Evolutionary conservation across 2,888 invertebrate species (phyloP), one percentile per base, ranked within the genome.

Genomic region (Oscheius myriophilus): DNA sequence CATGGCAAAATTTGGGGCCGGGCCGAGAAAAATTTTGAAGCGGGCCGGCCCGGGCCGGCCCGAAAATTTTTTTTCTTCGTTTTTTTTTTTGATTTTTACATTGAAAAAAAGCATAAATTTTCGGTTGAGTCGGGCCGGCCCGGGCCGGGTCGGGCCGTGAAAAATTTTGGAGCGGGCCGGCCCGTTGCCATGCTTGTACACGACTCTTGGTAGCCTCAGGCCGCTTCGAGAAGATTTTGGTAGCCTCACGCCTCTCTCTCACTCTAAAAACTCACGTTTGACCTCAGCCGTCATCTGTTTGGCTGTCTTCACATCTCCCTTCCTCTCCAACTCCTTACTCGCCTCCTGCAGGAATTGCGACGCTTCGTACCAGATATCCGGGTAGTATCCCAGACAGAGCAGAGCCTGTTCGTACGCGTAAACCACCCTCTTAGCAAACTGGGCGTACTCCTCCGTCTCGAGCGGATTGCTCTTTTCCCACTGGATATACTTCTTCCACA

Each of bases 391-490:
- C 1, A 68, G 55, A 85, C 97, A 97, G 53, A 99, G 89, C 57
- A 99, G 89, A 82, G 96, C 95, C 88, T 99, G 97, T 87, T 98
- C 98, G 75, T 97, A 95, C 0, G 97, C 96, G 90, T n/a, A 18
- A 11, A 12, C 39, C 39, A 2, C 41, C 75, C 97, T 90, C 63
- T 94, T 91, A 0, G 96, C 95, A 12, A 96, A 92, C 12, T 95
- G 88, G 0, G 95, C 92, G 0, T 95, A 94, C 87, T 99, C 98
- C 87, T 98, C 98, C 0, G 95, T 95, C 14, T 96, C 91, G 64
- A 98, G 89, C 0, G 98, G 98, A 89, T 99, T 99, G 39, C 92
- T 91, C 69, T 96, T 93, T 88, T 99, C 98, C 93, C 96, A 99
- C 0, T 91, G 90, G 80, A 99, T 96, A 87, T 96, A 98, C 86